A percentile compares a stretch with the other conserved stretches of the same genome.
phyloP scores from a whole-genome alignment of 2,797 vertebrate genomes.

The Brachyrhaphis roseni region DNA sequence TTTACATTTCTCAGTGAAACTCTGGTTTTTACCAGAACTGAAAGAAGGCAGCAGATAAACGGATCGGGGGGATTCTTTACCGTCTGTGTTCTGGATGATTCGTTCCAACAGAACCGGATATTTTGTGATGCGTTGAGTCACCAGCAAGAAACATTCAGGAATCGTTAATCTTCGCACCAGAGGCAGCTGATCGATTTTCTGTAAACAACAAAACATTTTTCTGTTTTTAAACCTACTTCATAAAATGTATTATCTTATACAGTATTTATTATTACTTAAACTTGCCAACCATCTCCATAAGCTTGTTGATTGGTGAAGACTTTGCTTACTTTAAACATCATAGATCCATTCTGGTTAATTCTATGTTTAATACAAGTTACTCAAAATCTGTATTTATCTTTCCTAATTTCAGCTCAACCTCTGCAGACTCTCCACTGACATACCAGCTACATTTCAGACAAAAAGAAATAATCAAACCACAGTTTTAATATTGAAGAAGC shows the following conservation, averaged over 20 bases:
- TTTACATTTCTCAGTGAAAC: background rate
- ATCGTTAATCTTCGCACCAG: constrained; percentile 88
- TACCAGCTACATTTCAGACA: background rate
- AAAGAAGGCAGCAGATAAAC: background rate
- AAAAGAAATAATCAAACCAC: background rate
- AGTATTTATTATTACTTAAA: background rate
- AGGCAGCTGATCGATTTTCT: constrained; percentile 91
- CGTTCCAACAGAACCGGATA: constrained; percentile 94
- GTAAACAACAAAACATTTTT: background rate
- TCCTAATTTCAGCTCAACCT: background rate
- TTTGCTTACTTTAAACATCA: background rate
- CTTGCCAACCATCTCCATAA: background rate
- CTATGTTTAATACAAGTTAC: background rate
- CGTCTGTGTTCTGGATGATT: constrained; percentile 91
- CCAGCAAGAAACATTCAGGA: constrained; percentile 91
- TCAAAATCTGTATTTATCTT: background rate
- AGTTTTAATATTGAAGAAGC: background rate
- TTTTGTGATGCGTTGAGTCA: constrained; percentile 96
- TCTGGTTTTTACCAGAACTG: background rate
- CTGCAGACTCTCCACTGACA: background rate
- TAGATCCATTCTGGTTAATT: background rate
- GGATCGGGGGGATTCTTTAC: constrained; percentile 65
- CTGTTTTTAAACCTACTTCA: background rate
- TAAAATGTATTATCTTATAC: background rate
- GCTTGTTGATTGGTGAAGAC: background rate